Evolutionary conservation across 1,140 invertebrate species (phyloP).

Genomic region (Lethocerus indicus): DNA sequence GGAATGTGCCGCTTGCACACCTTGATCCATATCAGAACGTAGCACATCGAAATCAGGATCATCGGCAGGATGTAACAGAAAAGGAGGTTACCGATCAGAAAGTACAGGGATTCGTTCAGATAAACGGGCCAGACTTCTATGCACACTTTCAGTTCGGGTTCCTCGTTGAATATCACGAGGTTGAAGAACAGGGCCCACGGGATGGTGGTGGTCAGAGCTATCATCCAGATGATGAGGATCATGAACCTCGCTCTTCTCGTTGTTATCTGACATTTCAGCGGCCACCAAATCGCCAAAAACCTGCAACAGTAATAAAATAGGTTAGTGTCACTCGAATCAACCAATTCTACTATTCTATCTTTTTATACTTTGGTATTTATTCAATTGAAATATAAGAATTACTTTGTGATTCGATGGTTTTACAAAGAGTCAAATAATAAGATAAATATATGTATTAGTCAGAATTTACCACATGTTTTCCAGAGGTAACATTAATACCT

Average conservation of each 20-base stretch:
- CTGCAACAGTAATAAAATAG: conserved; percentile 40
- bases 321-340: too few relatives aligned
- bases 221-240: conserved; percentile 81
- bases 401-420: too few relatives aligned
- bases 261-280: conserved; percentile 79
- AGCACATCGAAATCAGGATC: conserved; percentile 79
- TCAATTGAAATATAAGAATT: too few relatives aligned
- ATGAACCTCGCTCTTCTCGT: conserved; percentile 65
- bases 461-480: too few relatives aligned
- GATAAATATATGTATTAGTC: too few relatives aligned
- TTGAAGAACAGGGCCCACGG: conserved; percentile 86
- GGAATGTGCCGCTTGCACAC: conserved; percentile 76
- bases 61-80: conserved; percentile 88
- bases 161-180: conserved; percentile 48
- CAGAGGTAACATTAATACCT: too few relatives aligned
- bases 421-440: too few relatives aligned
- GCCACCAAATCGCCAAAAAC: conserved; percentile 90
- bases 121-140: conserved; percentile 62
- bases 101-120: conserved; percentile 63
- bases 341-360: too few relatives aligned
- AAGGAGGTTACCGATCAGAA: conserved; percentile 73
- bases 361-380: too few relatives aligned
- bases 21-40: conserved; percentile 82
- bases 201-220: conserved; percentile 63
- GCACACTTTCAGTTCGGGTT: conserved; percentile 33